Evolutionary conservation across 2,113 vertebrate genomes (phyloP).

Genomic region (Phalacrocorax brasilianus): DNA sequence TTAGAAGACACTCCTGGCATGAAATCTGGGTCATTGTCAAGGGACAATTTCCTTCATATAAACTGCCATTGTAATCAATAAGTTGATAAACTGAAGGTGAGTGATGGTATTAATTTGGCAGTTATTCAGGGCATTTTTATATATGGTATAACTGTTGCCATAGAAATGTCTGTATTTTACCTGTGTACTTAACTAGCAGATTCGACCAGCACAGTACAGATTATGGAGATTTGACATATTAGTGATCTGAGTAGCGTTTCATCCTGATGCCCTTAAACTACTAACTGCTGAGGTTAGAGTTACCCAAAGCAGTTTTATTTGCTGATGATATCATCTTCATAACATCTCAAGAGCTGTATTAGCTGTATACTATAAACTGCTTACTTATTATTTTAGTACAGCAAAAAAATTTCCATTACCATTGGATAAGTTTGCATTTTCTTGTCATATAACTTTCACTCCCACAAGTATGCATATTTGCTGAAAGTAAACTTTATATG

Average conservation of each 20-base stretch:
- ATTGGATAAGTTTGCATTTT: not conserved
- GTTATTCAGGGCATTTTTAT: not conserved
- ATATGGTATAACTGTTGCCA: not conserved
- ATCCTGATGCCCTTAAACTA: not conserved
- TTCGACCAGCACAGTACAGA: not conserved
- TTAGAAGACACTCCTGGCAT: not conserved
- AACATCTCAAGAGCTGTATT: not conserved
- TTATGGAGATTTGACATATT: not conserved
- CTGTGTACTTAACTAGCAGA: not conserved
- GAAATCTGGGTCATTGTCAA: not conserved
- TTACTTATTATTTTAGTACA: not conserved
- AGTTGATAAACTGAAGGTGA: not conserved
- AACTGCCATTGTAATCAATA: not conserved
- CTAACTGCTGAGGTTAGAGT: not conserved
- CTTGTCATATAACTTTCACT: slow-evolving; percentile 3
- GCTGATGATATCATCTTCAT: not conserved
- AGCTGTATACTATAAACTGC: not conserved
- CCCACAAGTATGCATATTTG: not conserved
- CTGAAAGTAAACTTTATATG: slow-evolving; percentile 34
- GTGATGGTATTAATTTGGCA: not conserved
- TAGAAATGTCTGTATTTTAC: not conserved
- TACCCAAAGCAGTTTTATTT: not conserved
- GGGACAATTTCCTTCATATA: not conserved
- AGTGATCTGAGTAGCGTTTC: not conserved
- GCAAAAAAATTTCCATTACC: not conserved